phyloP scores from a whole-genome alignment of 2,113 vertebrate species.

The Cettia cetti region DNA sequence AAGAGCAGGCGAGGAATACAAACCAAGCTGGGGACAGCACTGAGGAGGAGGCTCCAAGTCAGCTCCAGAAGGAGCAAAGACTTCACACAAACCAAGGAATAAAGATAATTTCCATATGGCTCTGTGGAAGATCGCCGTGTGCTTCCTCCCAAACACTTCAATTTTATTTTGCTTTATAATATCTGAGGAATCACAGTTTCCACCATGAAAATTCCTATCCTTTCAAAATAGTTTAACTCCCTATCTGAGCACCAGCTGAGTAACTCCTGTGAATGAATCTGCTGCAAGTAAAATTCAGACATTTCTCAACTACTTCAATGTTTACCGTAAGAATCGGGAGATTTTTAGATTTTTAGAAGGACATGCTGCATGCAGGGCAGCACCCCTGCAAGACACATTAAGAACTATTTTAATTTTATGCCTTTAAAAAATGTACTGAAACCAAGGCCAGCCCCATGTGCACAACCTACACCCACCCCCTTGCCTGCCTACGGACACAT shows the following conservation, averaged over 20 bases:
- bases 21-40: not conserved
- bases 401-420: not conserved
- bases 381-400: not conserved
- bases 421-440: not conserved
- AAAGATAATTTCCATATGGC: not conserved
- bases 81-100: not conserved
- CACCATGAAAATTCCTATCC: not conserved
- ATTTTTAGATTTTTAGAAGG: not conserved
- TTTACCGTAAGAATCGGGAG: not conserved
- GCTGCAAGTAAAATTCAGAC: not conserved
- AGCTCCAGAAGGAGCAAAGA: not conserved
- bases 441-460: not conserved
- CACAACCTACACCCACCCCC: not conserved
- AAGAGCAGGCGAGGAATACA: not conserved
- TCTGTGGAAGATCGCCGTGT: not conserved
- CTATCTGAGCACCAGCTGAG: not conserved
- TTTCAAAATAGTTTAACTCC: not conserved
- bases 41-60: not conserved
- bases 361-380: not conserved
- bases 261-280: not conserved
- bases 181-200: not conserved
- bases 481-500: not conserved
- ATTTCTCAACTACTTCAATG: not conserved
- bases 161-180: not conserved
- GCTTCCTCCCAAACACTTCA: not conserved